These are phyloP conservation scores for Bovichtus variegatus DNA, from an alignment of 2,797 vertebrate genomes.

Conservation along the genomic window DNA sequence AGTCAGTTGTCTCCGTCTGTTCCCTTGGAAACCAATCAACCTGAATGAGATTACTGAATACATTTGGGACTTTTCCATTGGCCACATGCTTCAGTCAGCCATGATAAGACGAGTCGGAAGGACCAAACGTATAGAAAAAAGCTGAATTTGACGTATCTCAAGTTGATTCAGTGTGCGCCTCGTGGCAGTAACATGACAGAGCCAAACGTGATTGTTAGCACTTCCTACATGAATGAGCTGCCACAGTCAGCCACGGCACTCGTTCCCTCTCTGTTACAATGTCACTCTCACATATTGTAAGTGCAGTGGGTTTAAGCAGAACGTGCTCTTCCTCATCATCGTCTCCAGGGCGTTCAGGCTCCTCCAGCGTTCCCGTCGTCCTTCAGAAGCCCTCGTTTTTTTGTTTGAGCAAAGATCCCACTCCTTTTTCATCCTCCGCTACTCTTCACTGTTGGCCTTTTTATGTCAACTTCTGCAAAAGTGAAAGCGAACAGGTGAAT, in stretches of 20 bases:
- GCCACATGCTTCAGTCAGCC: constrained; percentile 42
- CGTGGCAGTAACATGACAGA: constrained; percentile 54
- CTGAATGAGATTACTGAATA: constrained; percentile 60
- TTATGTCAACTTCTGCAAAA: constrained; percentile 25
- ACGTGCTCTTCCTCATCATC: constrained; percentile 26
- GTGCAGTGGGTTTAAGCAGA: constrained; percentile 29
- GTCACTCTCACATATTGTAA: constrained; percentile 16
- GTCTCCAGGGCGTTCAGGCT: constrained; percentile 56
- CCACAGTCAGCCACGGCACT: constrained; percentile 19
- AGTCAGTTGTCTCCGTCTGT: constrained; percentile 58
- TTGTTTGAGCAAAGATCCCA: constrained; percentile 10
- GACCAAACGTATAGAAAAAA: constrained; percentile 17
- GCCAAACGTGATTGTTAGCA: constrained; percentile 46
- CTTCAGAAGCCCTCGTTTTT: constrained; percentile 73
- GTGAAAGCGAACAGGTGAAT: background rate
- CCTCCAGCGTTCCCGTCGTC: constrained; percentile 64
- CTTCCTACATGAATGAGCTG: constrained; percentile 50
- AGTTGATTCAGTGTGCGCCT: constrained; percentile 68
- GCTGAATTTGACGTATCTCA: constrained; percentile 55
- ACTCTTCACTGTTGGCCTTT: constrained; percentile 15
- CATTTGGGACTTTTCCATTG: constrained; percentile 60
- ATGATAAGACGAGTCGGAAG: constrained; percentile 47
- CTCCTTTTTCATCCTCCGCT: constrained; percentile 10
- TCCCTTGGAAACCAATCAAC: constrained; percentile 76
- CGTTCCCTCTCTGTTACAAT: constrained; percentile 10